Conservation (phyloP, 2,888 invertebrate species). For the Acanthacorydalis orientalis region DNA sequence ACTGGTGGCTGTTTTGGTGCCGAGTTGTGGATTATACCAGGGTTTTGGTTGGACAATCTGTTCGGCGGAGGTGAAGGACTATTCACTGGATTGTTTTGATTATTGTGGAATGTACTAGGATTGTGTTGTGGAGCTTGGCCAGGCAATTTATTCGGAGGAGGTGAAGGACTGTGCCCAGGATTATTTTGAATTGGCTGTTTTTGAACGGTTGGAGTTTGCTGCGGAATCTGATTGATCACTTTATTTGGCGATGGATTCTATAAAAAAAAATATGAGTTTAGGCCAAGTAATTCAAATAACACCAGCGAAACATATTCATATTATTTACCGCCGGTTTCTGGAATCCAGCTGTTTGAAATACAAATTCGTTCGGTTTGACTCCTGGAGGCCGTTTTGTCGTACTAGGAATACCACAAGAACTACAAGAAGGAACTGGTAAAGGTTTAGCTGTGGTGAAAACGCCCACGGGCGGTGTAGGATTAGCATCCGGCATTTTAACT, state of each 20-base stretch:
- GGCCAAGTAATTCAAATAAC: too few species aligned
- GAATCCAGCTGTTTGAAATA: slow-evolving; percentile 18
- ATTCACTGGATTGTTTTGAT: not conserved
- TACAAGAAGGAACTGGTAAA: slow-evolving; percentile 33
- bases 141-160: not conserved
- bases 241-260: too few species aligned
- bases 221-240: too few species aligned
- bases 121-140: not conserved
- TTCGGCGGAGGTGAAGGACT: not conserved
- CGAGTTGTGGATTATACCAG: not conserved
- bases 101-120: not conserved
- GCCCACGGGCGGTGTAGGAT: slow-evolving; percentile 12
- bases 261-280: too few species aligned
- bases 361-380: slow-evolving; percentile 9
- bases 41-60: too few species aligned
- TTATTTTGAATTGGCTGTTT: not conserved
- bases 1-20: not conserved
- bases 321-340: slow-evolving; percentile 9
- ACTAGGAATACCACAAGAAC: slow-evolving; percentile 39
- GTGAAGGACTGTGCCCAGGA: not conserved
- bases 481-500: not conserved
- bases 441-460: slow-evolving; percentile 22
- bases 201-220: not conserved
- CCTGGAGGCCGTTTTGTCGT: slow-evolving; percentile 24
- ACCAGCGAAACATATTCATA: not conserved